Evolutionary conservation across 2,888 invertebrate genomes (phyloP).

Genomic region (Synergus japonicus): DNA sequence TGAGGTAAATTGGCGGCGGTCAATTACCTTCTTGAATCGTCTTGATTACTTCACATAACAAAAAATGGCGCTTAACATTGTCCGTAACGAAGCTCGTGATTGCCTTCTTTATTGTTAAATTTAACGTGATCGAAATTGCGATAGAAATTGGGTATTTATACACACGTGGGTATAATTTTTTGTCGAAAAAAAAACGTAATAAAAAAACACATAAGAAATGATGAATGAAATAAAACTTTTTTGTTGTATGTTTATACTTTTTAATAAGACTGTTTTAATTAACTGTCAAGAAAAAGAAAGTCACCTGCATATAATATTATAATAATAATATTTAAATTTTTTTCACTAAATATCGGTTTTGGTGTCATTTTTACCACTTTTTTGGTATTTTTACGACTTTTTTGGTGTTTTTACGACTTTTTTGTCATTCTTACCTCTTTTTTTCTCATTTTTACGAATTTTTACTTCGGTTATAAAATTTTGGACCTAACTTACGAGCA

Average conservation of each 20-base stretch:
- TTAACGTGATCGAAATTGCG: not conserved
- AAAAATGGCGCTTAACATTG: not conserved
- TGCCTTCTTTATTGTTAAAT: not conserved
- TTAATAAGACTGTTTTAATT: not conserved
- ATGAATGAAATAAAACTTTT: not conserved
- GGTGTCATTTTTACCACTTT: too few species aligned
- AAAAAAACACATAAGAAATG: too few species aligned
- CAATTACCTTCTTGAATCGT: conserved; percentile 2
- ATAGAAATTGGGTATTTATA: too few species aligned
- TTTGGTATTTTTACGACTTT: too few species aligned
- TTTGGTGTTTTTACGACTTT: too few species aligned
- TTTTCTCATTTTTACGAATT: too few species aligned
- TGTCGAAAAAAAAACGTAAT: too few species aligned
- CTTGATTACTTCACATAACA: conserved; percentile 1
- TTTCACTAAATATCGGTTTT: too few species aligned
- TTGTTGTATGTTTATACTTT: not conserved
- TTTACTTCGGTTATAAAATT: too few species aligned
- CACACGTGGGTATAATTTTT: too few species aligned
- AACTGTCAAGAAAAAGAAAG: not conserved
- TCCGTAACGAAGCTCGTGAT: not conserved
- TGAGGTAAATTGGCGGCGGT: conserved; percentile 14
- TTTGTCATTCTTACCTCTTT: too few species aligned
- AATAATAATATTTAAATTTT: not conserved
- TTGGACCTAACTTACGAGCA: too few species aligned
- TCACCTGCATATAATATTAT: not conserved